Percentiles rank a stretch among this genome's conserved stretches.
phyloP scores from a whole-genome alignment of 2,113 vertebrate species.

The Cricetomys ansorgei region DNA sequence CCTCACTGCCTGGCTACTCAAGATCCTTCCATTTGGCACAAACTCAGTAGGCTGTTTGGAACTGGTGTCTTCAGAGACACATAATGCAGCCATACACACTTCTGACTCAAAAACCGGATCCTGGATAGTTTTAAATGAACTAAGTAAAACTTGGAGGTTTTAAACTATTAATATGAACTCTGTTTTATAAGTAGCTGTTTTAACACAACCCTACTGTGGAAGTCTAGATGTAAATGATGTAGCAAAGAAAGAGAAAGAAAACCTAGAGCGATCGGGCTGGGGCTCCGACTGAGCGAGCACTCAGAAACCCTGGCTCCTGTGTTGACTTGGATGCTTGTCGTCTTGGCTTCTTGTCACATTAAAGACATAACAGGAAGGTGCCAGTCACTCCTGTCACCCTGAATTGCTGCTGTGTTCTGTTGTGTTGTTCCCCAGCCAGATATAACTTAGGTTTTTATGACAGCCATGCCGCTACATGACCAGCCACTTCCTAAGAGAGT shows the following conservation, averaged over 20 bases:
- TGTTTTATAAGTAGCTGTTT: background rate
- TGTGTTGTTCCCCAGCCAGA: background rate
- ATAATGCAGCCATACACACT: background rate
- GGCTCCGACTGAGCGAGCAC: too few species aligned
- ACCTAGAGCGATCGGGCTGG: accelerated
- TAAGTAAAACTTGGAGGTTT: background rate
- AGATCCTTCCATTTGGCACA: background rate
- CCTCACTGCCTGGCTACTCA: background rate
- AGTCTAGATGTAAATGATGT: background rate
- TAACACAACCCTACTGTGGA: background rate
- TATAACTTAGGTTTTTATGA: background rate
- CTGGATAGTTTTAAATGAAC: background rate
- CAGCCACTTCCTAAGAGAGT: background rate
- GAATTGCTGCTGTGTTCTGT: background rate
- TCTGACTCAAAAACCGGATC: background rate
- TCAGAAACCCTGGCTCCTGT: background rate
- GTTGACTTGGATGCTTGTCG: background rate
- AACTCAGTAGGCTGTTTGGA: background rate
- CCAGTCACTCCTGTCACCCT: background rate
- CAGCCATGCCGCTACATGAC: background rate
- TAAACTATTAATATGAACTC: background rate
- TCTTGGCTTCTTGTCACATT: background rate
- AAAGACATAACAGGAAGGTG: background rate
- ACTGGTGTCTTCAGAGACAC: background rate
- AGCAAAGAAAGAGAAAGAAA: background rate